Base-by-base conservation (phyloP, 1,140 invertebrate genomes). In the Orius laevigatus region DNA sequence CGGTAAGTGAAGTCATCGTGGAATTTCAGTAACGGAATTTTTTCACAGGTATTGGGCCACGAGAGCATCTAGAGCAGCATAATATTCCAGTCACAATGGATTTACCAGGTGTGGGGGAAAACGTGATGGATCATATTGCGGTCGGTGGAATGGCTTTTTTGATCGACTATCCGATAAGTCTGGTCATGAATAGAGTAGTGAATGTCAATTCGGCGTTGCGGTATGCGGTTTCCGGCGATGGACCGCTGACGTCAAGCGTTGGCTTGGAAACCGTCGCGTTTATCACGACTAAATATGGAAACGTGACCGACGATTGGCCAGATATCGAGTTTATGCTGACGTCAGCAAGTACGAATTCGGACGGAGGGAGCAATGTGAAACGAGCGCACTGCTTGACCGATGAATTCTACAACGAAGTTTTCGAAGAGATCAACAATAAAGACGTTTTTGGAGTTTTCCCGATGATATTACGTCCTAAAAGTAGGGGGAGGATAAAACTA, bases 301-400 rank as follows among this genome's bases (percentile, higher is more conserved):
- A 89, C 58, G 66, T 74, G 49, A 72, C 73, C 0, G 80, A 86
- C 49, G 85, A 89, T 58, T 90, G 84, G 83, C 86, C 86, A 0
- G 87, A 92, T 57, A 88, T 90, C 47, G 83, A 89, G 54, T 88
- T 90, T 58, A 89, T 86, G 79, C 66, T 89, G 60, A 79, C 83
- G 0, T 80, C 83, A n/a, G 74, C 79, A 0, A 82, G 80, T 0
- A 80, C 79, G 0, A 76, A 70, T 41, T 84, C 83, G 0, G 84
- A 88, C 54, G 79, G 79, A n/a, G 81, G 57, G 0, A 57, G 56
- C 5, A 53, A 80, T 49, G 76, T 80, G 0, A 83, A 81, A 56
- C 74, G 67, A 35, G 83, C 84, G 0, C 84, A 89, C 55, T 80
- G 85, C 1, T 61, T 89, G 1, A 77, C 73, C 0, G 76, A 86